Evolutionary conservation across 1,140 invertebrate genomes (phyloP), one percentile per base, ranked within the genome.

Genomic region (Aricia agestis): DNA sequence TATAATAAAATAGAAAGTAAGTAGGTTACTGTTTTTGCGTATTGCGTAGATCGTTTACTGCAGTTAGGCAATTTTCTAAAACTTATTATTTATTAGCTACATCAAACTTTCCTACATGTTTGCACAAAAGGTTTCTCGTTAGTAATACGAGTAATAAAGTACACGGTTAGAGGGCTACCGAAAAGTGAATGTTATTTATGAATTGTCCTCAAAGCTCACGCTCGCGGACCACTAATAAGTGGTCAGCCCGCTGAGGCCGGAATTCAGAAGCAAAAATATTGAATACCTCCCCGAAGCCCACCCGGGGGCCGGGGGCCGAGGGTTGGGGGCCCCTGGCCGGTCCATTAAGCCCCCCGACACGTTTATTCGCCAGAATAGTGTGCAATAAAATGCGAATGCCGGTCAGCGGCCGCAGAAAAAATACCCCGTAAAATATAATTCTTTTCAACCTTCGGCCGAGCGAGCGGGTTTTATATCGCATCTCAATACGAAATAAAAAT

Each of bases 331-430:
- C 74, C 73, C 77, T 67, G 68, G 42, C 66, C 77, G 76, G 83
- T 84, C 84, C 84, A 86, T 86, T 84, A 82, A 79, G 74, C 76
- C 70, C 74, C 78, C 77, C 75, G 61, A 59, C 81, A 77, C 84
- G 84, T 83, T 69, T 86, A 86, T 86, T 83, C 82, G 77, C 76
- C 76, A 79, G 84, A 84, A 82, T 86, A 86, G 84, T 83, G 82
- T 77, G 84, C 82, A 84, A 86, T 86, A 86, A 85, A 86, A 86
- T 78, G 82, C 77, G 79, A 83, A 78, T 76, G 76, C 78, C 79
- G 78, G 79, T 78, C 81, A 75, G 72, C 76, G 74, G 78, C 79
- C 83, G 76, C 79, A 79, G 82, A 86, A 86, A 84, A 86, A 86
- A 86, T 84, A 82, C 76, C 77, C 76, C 84, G 81, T 79, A 78